Evolutionary conservation across 2,888 invertebrate genomes (phyloP).

Genomic region (Labia minor): DNA sequence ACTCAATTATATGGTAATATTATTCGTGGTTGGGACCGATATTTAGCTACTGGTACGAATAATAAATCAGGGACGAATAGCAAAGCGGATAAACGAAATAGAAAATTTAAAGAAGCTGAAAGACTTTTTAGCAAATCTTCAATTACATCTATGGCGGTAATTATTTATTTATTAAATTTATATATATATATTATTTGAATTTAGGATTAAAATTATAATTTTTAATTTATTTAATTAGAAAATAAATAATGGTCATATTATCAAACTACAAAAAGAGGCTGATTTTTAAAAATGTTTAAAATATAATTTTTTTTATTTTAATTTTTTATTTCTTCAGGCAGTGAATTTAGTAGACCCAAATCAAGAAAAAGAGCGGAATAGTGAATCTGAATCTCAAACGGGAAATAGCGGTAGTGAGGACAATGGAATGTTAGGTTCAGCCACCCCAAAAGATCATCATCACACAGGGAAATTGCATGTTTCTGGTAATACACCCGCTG

Average conservation of each 20-base stretch:
- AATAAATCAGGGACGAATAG: conserved; percentile 54
- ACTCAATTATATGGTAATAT: conserved; percentile 98
- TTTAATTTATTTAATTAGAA: background rate
- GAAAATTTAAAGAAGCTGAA: conserved; percentile 96
- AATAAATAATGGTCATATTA: too few relatives aligned
- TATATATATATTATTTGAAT: too few relatives aligned
- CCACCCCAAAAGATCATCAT: conserved; percentile 33
- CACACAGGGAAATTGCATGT: conserved; percentile 22
- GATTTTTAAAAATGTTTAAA: too few relatives aligned
- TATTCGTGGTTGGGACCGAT: conserved; percentile 95
- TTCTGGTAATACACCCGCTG: background rate
- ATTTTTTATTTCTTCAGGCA: background rate
- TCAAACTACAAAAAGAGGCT: too few relatives aligned
- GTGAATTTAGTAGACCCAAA: background rate
- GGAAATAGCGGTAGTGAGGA: conserved; percentile 45
- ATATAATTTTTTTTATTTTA: too few relatives aligned
- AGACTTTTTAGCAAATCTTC: conserved; percentile 94
- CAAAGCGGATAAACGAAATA: conserved; percentile 88
- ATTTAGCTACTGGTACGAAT: conserved; percentile 84
- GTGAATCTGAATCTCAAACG: conserved; percentile 79
- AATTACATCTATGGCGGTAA: conserved; percentile 90
- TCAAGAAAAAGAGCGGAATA: conserved; percentile 51
- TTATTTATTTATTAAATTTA: conserved; percentile 33
- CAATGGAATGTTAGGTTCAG: conserved; percentile 35
- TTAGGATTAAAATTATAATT: background rate